These are phyloP conservation scores for Percopsis omiscomaycus DNA, from an alignment of 2,797 vertebrate species.

Conservation along the genomic window DNA sequence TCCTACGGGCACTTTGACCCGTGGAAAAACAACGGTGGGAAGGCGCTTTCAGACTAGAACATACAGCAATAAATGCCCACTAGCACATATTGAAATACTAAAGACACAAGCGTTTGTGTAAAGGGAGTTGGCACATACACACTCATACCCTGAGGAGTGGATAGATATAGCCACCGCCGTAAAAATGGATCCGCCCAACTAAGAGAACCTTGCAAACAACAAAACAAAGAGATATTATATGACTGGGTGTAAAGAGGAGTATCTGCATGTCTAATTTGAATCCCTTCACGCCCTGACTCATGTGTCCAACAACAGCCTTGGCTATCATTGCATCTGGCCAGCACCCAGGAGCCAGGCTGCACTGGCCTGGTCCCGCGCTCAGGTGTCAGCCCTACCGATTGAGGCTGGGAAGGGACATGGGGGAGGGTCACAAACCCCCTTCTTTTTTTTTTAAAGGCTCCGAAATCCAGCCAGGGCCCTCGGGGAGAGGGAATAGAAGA, in stretches of 20 bases:
- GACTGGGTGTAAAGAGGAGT: constrained; percentile 34
- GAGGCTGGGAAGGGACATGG: constrained; percentile 24
- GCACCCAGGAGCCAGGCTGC: constrained; percentile 37
- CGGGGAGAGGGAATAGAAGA: constrained; percentile 19
- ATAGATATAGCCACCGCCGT: too few species aligned
- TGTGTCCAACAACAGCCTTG: constrained; percentile 40
- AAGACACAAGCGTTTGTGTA: too few species aligned
- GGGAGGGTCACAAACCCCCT: constrained; percentile 22
- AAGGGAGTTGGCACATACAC: too few species aligned
- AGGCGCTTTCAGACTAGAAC: too few species aligned
- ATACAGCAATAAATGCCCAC: too few species aligned
- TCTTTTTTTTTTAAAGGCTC: constrained; percentile 20
- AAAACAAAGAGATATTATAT: constrained; percentile 47
- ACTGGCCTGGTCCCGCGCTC: constrained; percentile 43
- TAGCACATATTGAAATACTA: too few species aligned
- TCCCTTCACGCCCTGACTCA: constrained; percentile 19
- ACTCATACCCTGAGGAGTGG: too few species aligned
- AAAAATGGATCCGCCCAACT: too few species aligned
- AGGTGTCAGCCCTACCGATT: constrained; percentile 62
- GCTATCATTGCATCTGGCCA: constrained; percentile 52
- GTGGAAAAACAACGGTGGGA: too few species aligned
- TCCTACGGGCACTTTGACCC: too few species aligned
- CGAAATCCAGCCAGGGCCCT: constrained; percentile 42
- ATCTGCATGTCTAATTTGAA: constrained; percentile 46
- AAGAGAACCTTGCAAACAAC: too few species aligned